phyloP scores from a whole-genome alignment of 2,113 vertebrate species.

The Recurvirostra avosetta region DNA sequence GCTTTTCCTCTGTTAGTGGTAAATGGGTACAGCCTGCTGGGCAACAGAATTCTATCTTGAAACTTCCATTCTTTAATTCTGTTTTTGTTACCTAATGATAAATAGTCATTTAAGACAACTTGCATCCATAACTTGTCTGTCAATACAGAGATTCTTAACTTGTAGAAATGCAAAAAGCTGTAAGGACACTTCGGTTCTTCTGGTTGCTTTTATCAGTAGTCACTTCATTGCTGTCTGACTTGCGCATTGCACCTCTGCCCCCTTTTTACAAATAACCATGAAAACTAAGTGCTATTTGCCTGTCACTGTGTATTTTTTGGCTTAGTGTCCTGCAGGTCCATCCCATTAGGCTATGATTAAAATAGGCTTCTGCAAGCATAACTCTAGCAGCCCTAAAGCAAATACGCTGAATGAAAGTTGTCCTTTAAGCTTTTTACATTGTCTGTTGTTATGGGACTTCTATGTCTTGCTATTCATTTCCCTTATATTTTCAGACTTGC shows the following conservation, averaged over 20 bases:
- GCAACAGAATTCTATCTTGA: not conserved
- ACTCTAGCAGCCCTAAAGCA: constrained; percentile 24
- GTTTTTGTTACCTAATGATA: not conserved
- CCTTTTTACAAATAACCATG: not conserved
- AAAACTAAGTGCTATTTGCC: not conserved
- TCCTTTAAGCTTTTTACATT: not conserved
- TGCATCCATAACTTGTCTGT: not conserved
- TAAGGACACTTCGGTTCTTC: not conserved
- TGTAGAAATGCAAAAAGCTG: not conserved
- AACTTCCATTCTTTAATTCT: not conserved
- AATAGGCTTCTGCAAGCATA: not conserved
- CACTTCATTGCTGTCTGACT: not conserved
- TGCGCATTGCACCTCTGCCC: not conserved
- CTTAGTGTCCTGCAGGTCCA: not conserved
- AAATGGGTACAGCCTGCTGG: not conserved
- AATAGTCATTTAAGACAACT: not conserved
- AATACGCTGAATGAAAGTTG: not conserved
- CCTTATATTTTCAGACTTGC: not conserved
- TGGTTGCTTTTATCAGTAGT: not conserved
- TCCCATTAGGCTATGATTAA: not conserved
- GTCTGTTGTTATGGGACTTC: not conserved
- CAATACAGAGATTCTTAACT: not conserved
- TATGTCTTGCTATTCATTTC: not conserved
- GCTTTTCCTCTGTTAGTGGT: not conserved
- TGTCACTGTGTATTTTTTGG: not conserved